Percentiles rank a stretch among this genome's conserved stretches.
Conservation (phyloP, 2,113 vertebrate genomes). For the Phalacrocorax aristotelis region DNA sequence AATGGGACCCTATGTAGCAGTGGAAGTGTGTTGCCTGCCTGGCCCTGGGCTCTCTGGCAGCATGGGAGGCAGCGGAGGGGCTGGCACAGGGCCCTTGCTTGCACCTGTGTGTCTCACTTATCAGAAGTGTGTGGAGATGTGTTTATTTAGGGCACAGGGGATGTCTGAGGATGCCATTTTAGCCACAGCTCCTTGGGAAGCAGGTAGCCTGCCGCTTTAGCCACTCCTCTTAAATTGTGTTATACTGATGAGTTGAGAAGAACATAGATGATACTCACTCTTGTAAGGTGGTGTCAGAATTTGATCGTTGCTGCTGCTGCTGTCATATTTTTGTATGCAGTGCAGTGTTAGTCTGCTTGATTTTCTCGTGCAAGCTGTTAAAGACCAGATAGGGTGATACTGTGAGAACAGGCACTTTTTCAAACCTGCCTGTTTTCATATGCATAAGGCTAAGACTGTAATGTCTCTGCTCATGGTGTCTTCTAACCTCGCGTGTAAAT, state of each 20-base stretch:
- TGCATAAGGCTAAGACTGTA: not conserved
- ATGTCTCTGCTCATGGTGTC: not conserved
- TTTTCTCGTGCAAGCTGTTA: not conserved
- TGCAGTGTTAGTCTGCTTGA: not conserved
- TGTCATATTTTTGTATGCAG: not conserved
- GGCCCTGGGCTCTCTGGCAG: not conserved
- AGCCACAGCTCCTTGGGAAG: not conserved
- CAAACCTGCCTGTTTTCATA: not conserved
- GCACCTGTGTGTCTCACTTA: accelerated
- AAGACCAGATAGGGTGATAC: not conserved
- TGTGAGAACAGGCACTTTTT: not conserved
- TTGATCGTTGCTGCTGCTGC: not conserved
- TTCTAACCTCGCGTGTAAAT: not conserved
- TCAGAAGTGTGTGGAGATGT: not conserved
- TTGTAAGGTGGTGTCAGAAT: not conserved
- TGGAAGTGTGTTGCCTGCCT: not conserved
- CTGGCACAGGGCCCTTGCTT: not conserved
- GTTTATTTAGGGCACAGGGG: not conserved
- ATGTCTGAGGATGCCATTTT: not conserved
- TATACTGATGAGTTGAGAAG: not conserved
- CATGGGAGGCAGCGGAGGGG: accelerated
- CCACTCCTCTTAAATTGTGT: not conserved
- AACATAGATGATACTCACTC: not conserved
- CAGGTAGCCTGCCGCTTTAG: not conserved
- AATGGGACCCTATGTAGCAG: not conserved